Base-by-base conservation (phyloP, 2,888 invertebrate species). In the Heliconius ismenius region DNA sequence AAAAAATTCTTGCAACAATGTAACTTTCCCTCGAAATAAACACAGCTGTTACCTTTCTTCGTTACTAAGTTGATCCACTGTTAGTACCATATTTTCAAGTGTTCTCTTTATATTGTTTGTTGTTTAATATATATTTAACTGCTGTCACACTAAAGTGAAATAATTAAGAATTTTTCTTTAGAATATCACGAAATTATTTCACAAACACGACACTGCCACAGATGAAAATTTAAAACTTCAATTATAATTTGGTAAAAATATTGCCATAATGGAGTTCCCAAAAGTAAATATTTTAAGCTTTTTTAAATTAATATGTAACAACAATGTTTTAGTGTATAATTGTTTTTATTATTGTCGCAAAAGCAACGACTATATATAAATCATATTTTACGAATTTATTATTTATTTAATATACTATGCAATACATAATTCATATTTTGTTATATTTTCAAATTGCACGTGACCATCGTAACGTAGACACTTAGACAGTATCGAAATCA, bases 51-150 rank as follows among this genome's bases (percentile, higher is more conserved):
- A 93, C 94, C 94, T 93, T 83, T 93, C 92, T 82, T 92, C 89
- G 83, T 94, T 93, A 76, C 90, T 88, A 81, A 94, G 87, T 86
- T 90, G 92, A 78, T 93, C 92, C 84, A 90, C 90, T 81, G 93
- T 90, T 82, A 93, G 79, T 84, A 91, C 89, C 94, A 94, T 94
- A 28, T 43, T 75, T 67, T 58, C 49, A 68, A 72, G 32, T 67
- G 28, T 76, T 54, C 39, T 15, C 43, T 70, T 21, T 75, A 60
- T 70, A 49, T 28, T 76, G 72, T 65, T 77, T 74, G 36, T 26
- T 63, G 62, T 58, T 63, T 75, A 21, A 28, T 72, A 68, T 74
- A 36, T 68, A 39, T 72, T 49, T 68, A 68, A 26, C 26, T 32
- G 39, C 49, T 65, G 74, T 72, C 36, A 73, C 74, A 74, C 73